A percentile compares a stretch with the other conserved stretches of the same genome.
Evolutionary conservation across 2,797 vertebrate species (phyloP).

Genomic region (Hoplostethus mediterraneus): DNA sequence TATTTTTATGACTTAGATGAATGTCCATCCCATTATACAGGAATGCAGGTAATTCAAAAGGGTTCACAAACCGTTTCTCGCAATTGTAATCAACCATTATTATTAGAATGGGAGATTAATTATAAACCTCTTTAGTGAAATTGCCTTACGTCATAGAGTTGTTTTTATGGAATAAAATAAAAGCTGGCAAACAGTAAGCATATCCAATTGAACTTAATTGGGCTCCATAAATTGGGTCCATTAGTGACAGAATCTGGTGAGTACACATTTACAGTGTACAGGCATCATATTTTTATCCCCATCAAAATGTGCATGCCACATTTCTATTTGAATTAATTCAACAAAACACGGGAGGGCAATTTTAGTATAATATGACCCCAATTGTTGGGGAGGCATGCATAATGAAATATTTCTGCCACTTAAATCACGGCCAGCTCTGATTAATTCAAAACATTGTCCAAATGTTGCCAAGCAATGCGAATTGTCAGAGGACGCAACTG

Average conservation of each 20-base stretch:
- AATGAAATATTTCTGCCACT: slow-evolving; percentile 41
- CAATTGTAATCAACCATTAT: background rate
- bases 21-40: too few species aligned
- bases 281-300: slow-evolving; percentile 5
- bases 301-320: slow-evolving; percentile 6
- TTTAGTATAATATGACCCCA: slow-evolving; percentile 4
- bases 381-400: slow-evolving; percentile 7
- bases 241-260: slow-evolving; percentile 17
- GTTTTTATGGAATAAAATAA: slow-evolving; percentile 22
- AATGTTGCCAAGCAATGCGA: slow-evolving; percentile 23
- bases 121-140: slow-evolving; percentile 28
- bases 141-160: slow-evolving; percentile 7
- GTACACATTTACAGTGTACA: slow-evolving; percentile 10
- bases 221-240: slow-evolving; percentile 21
- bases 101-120: slow-evolving; percentile 27
- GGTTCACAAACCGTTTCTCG: too few species aligned
- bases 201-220: slow-evolving; percentile 30
- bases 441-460: slow-evolving; percentile 16
- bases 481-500: too few species aligned
- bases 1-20: too few species aligned
- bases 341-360: background rate
- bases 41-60: too few species aligned
- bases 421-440: slow-evolving; percentile 20
- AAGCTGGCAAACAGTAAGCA: slow-evolving; percentile 16
- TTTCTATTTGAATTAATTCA: background rate